These are phyloP conservation scores for Odontamblyopus rebecca DNA, from an alignment of 2,797 vertebrate genomes.

Conservation along the genomic window DNA sequence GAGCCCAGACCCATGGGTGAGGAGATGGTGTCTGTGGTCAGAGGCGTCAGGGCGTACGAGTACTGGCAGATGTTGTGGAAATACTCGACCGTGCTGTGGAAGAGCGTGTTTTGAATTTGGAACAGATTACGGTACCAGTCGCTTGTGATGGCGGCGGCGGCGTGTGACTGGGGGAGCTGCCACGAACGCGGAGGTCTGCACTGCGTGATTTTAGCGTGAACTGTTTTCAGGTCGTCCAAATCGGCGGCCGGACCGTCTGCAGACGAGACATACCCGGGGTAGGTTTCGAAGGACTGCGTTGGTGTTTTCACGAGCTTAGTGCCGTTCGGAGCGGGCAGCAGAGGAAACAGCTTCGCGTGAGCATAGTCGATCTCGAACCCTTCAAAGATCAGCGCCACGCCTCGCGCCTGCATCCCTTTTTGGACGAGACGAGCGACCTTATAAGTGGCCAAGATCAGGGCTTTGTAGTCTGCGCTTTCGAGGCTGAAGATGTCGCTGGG, in stretches of 20 bases:
- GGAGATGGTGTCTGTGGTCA: constrained; percentile 83
- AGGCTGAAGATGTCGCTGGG: constrained; percentile 77
- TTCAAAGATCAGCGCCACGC: constrained; percentile 80
- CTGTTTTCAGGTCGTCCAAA: constrained; percentile 61
- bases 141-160: constrained; percentile 73
- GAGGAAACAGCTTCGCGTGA: constrained; percentile 77
- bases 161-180: constrained; percentile 73
- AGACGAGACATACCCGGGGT: constrained; percentile 79
- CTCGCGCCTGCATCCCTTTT: constrained; percentile 66
- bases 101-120: constrained; percentile 82
- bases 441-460: constrained; percentile 67
- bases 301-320: constrained; percentile 28
- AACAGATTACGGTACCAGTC: constrained; percentile 81
- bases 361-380: constrained; percentile 80
- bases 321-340: constrained; percentile 56
- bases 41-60: constrained; percentile 78
- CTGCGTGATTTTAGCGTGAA: constrained; percentile 69
- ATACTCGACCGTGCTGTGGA: constrained; percentile 82
- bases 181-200: constrained; percentile 72
- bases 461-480: constrained; percentile 66
- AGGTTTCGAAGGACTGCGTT: constrained; percentile 64
- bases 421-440: constrained; percentile 73
- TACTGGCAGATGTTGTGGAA: constrained; percentile 74
- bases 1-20: constrained; percentile 84
- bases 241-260: constrained; percentile 68